phyloP scores from a whole-genome alignment of 2,797 vertebrate genomes.

The Nasua narica region DNA sequence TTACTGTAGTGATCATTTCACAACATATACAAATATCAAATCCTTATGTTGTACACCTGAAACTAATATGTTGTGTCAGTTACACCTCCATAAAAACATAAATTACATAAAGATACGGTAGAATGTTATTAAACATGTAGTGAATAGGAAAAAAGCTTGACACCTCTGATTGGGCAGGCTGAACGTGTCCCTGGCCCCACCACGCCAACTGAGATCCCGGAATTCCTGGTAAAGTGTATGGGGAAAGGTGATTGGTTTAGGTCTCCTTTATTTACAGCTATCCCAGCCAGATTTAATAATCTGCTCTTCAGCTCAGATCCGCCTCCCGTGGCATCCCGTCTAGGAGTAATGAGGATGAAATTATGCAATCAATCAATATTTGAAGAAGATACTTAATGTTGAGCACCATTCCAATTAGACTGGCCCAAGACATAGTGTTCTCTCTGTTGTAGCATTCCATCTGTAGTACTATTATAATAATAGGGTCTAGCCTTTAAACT shows the following conservation, averaged over 20 bases:
- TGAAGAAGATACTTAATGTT: not conserved
- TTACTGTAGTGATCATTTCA: not conserved
- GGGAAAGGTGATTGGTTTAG: not conserved
- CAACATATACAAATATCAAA: not conserved
- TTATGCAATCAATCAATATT: not conserved
- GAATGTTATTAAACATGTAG: not conserved
- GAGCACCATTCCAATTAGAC: not conserved
- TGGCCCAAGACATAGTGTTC: not conserved
- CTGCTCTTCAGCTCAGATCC: not conserved
- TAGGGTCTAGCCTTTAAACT: not conserved
- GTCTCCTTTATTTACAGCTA: not conserved
- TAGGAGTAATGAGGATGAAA: not conserved
- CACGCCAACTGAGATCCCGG: not conserved
- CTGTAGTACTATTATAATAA: not conserved
- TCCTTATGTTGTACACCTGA: not conserved
- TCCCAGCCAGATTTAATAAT: not conserved
- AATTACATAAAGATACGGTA: not conserved
- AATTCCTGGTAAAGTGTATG: not conserved
- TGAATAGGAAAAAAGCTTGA: not conserved
- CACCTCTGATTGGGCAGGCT: not conserved
- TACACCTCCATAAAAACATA: not conserved
- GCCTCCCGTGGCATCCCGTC: not conserved
- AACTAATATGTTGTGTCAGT: not conserved
- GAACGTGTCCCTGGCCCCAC: not conserved
- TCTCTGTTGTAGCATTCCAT: not conserved